Conservation (phyloP, 1,140 invertebrate species). For the Ceratosolen fusciceps region DNA sequence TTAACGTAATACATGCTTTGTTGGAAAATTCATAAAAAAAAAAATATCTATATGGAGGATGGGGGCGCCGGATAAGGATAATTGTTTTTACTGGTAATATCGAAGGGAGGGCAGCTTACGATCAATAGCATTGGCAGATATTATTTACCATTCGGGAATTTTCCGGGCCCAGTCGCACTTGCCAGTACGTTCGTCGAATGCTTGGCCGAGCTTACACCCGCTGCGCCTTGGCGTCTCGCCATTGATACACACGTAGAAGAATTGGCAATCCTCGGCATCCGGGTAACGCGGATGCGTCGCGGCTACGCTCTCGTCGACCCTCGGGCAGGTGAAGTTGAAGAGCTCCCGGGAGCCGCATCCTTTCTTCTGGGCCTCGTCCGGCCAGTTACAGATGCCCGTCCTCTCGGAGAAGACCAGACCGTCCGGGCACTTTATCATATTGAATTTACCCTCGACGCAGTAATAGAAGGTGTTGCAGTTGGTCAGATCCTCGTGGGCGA, state of each 20-base stretch:
- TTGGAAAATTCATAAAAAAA: background rate
- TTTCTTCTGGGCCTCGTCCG: constrained; percentile 89
- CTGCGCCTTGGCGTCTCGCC: constrained; percentile 85
- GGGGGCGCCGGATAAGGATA: too few relatives aligned
- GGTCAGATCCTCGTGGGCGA: constrained; percentile 83
- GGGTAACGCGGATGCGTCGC: constrained; percentile 88
- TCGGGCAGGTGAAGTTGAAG: constrained; percentile 88
- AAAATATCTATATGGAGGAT: background rate
- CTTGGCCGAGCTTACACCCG: constrained; percentile 91
- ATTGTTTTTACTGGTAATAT: background rate
- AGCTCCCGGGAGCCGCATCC: constrained; percentile 88
- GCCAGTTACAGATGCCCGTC: constrained; percentile 92
- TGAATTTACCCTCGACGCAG: constrained; percentile 90
- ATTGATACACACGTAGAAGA: constrained; percentile 93
- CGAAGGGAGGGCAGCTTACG: too few relatives aligned
- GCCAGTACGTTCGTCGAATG: constrained; percentile 87
- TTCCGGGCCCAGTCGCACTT: constrained; percentile 90
- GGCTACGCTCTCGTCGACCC: constrained; percentile 80
- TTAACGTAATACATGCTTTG: too few relatives aligned
- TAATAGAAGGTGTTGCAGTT: constrained; percentile 93
- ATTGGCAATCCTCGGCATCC: constrained; percentile 91
- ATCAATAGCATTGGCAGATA: too few relatives aligned
- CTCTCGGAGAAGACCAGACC: constrained; percentile 91
- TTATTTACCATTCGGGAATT: constrained; percentile 88
- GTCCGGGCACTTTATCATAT: constrained; percentile 89